Evolutionary conservation across 2,797 vertebrate species (phyloP), one percentile per base, ranked within the genome.

Genomic region (Takifugu rubripes): DNA sequence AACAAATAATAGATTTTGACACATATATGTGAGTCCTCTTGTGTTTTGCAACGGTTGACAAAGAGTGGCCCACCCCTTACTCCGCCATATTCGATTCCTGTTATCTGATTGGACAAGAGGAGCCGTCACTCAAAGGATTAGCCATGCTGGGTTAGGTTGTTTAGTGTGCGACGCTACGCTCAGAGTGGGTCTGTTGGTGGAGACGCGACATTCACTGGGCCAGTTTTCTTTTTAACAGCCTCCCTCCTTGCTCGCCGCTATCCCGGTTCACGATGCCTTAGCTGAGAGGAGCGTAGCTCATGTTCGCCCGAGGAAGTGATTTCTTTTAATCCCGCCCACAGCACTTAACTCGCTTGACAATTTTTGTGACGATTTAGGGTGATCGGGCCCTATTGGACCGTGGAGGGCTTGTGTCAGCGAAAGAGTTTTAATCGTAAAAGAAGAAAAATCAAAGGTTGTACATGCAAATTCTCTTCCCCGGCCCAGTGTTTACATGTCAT

Each of bases 101-200:
- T 9, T 10, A 33, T 44, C 17, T 72, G 1, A 92, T 91, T 91
- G 90, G 91, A 25, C 5, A 26, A 57, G 5, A 1, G 16, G 29
- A 5, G 33, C 5, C 54, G 66, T 84, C 89, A 64, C 1, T 88
- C 86, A 61, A 15, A 1, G 43, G 73, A 76, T 89, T 64, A 87
- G 62, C 74, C 62, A 66, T 5, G 55, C 72, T 59, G 63, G 49
- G 83, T 85, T 85, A 81, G 90, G 87, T 84, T 78, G 82, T 33
- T 64, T 25, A 57, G 67, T 66, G 66, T 61, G 64, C 71, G 51
- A 64, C 64, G 59, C 57, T 55, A 60, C 66, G 55, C 65, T 9
- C 65, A 74, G 72, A 60, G 48, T 61, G 52, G 70, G 66, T 24
- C 36, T 17, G 15, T n/a, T 53, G 40, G 61, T 53, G 68, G 64